Evolutionary conservation across 2,113 vertebrate genomes (phyloP).

Genomic region (Neodontobutis hainanensis): DNA sequence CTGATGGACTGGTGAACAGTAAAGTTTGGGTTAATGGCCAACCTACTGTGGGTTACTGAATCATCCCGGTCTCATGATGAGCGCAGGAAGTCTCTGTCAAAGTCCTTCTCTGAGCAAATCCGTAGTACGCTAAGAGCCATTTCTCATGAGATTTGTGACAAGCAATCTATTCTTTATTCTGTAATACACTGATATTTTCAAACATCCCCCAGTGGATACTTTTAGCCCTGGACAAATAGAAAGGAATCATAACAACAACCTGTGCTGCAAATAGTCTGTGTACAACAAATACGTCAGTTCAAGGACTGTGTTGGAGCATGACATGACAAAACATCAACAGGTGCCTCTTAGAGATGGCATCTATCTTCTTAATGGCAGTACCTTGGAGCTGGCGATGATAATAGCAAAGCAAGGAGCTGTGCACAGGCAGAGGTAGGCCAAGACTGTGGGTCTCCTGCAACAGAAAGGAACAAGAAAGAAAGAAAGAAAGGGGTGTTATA

Average conservation of each 20-base stretch:
- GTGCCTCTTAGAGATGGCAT: constrained; percentile 25
- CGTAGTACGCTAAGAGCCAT: background rate
- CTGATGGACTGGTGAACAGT: constrained; percentile 1
- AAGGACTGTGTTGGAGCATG: constrained; percentile 43
- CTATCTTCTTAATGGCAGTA: constrained; percentile 55
- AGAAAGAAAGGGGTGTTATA: constrained; percentile 34
- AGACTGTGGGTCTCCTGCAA: constrained; percentile 79
- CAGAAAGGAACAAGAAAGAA: background rate
- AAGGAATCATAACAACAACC: constrained; percentile 8
- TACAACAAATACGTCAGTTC: constrained; percentile 30
- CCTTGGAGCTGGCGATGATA: constrained; percentile 81
- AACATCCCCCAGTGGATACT: constrained; percentile 38
- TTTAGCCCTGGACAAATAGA: constrained; percentile 22
- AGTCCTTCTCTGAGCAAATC: constrained; percentile 35
- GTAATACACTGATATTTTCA: constrained; percentile 21
- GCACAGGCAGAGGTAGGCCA: constrained; percentile 77
- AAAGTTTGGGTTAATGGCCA: constrained; percentile 69
- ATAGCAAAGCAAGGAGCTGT: constrained; percentile 83
- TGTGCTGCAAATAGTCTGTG: constrained; percentile 43
- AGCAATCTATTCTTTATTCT: constrained; percentile 9
- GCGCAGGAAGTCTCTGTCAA: constrained; percentile 11
- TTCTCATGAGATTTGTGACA: constrained; percentile 5
- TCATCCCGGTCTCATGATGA: constrained; percentile 56
- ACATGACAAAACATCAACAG: constrained; percentile 39
- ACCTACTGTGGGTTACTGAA: constrained; percentile 66